phyloP scores from a whole-genome alignment of 2,113 vertebrate species.

The Quiscalus mexicanus region DNA sequence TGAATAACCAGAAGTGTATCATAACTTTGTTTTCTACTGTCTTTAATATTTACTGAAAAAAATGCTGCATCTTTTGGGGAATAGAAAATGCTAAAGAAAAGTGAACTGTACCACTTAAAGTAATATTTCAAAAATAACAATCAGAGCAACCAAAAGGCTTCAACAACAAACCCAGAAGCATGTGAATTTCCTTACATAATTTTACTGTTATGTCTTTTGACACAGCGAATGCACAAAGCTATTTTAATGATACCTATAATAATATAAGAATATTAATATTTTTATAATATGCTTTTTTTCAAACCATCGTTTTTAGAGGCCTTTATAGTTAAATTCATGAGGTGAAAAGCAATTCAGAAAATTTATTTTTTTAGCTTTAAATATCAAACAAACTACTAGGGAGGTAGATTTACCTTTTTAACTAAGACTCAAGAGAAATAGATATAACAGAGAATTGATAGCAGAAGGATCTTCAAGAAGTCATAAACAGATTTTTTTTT shows the following conservation, averaged over 20 bases:
- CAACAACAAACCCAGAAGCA: background rate
- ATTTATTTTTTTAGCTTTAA: background rate
- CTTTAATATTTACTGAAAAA: background rate
- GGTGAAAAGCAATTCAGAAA: background rate
- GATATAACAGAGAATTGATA: background rate
- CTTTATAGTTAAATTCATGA: background rate
- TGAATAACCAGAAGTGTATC: background rate
- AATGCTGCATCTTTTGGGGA: background rate
- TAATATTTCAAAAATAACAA: background rate
- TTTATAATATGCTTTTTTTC: background rate
- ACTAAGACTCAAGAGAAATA: background rate
- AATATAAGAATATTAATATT: background rate
- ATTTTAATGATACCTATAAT: background rate
- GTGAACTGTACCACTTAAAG: background rate
- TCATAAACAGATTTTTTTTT: background rate
- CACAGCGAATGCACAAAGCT: background rate
- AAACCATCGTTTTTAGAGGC: background rate
- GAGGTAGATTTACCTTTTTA: background rate
- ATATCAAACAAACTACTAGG: background rate
- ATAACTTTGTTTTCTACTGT: background rate
- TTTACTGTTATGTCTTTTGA: background rate
- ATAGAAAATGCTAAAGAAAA: background rate
- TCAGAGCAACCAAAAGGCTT: background rate
- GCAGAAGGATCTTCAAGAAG: background rate
- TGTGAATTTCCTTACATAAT: background rate